Evolutionary conservation across 2,888 invertebrate genomes (phyloP), one percentile per base, ranked within the genome.

Genomic region (Dicyrtoma fusca): DNA sequence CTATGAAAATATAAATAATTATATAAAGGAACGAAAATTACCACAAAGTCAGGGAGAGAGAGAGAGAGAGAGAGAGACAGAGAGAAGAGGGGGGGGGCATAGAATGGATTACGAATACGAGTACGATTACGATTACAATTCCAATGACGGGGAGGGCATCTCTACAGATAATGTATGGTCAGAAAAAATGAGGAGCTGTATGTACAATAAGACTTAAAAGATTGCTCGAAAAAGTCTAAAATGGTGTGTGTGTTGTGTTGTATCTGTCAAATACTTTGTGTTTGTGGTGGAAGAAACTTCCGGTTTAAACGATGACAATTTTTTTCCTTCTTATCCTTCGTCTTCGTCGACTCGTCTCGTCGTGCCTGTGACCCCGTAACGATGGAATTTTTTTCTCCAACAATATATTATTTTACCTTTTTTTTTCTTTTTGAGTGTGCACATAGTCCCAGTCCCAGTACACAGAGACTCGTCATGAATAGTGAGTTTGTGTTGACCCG

Each of bases 281-380:
- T 47, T 68, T 68, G 68, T 17, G 68, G 68, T 68, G 44, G 57
- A 68, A 42, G 66, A 55, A 42, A 68, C 68, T 68, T 68, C 68
- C 68, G 68, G 68, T 68, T 57, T 57, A 57, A 66, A 68, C 21
- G 68, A 68, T 68, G 68, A 66, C 66, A 66, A 34, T 66, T 66
- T 66, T 64, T 71, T 71, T 53, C 51, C 34, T 34, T 34, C 34
- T 3, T 34, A 34, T 34, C 8, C 34, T 34, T 34, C 8, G 34
- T 8, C 34, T 34, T 34, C 34, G 4, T 34, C 8, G 34, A 5
- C 34, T 34, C 8, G 34, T 34, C 34, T 34, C 34, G 4, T 34
- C 55, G 49, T 71, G 55, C 47, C 51, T 55, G 53, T 71, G 71
- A 71, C 71, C 71, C 71, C 64, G 71, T 63, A 53, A 71, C 71